Conservation (phyloP, 1,140 invertebrate genomes). For the Neodiprion pinetum region DNA sequence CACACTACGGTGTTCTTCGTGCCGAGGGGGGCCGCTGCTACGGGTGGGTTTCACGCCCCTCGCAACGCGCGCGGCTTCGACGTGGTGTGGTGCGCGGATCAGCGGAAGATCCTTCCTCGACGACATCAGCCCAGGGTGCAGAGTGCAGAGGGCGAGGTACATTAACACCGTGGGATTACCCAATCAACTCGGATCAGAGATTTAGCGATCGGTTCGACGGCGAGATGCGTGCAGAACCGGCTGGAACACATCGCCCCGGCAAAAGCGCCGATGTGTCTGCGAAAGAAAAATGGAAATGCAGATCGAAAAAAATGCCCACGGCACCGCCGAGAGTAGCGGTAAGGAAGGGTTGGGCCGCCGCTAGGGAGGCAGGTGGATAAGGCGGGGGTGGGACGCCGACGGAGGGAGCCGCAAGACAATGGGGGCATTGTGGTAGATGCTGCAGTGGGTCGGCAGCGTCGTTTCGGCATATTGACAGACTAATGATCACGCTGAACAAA, state of each 20-base stretch:
- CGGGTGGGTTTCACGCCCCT: slow-evolving; percentile 11
- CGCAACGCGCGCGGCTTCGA: neutral
- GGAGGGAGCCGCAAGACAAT: slow-evolving; percentile 20
- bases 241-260: neutral
- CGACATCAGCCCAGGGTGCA: slow-evolving; percentile 29
- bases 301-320: neutral
- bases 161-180: slow-evolving; percentile 60
- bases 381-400: neutral
- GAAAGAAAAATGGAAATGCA: neutral
- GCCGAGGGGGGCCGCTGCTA: slow-evolving; percentile 2
- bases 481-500: slow-evolving; percentile 61
- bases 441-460: slow-evolving; percentile 45
- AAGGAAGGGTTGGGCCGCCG: slow-evolving; percentile 1
- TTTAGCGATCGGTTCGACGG: slow-evolving; percentile 38
- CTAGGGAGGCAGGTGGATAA: slow-evolving; percentile 20
- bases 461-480: slow-evolving; percentile 63
- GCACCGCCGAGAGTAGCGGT: neutral
- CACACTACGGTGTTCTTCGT: slow-evolving; percentile 29
- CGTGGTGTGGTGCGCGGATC: slow-evolving; percentile 39
- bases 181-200: slow-evolving; percentile 57
- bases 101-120: slow-evolving; percentile 51
- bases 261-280: neutral
- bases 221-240: neutral
- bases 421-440: slow-evolving; percentile 28
- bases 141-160: slow-evolving; percentile 40